Evolutionary conservation across 2,113 vertebrate genomes (phyloP).

Genomic region (Cottus gobio): DNA sequence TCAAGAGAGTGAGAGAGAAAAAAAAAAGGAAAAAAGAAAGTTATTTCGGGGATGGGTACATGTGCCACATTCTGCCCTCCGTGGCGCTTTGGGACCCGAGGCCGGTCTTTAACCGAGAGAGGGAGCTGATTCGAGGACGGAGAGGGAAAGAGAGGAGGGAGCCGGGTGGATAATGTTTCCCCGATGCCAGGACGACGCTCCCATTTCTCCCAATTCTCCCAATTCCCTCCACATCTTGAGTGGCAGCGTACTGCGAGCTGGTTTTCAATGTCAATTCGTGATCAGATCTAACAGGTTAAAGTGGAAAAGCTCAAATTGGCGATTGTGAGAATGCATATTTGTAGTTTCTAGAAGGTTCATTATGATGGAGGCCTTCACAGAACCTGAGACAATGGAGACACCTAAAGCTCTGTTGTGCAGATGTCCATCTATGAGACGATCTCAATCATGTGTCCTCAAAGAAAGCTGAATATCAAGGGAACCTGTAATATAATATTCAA

Average conservation of each 20-base stretch:
- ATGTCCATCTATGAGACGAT: too few relatives aligned
- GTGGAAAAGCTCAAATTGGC: not conserved
- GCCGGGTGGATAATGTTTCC: conserved; percentile 31
- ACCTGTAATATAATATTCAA: not conserved
- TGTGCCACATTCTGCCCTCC: conserved; percentile 61
- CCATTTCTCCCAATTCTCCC: conserved; percentile 30
- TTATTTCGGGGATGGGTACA: conserved; percentile 62
- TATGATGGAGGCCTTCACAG: not conserved
- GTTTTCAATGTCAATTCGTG: conserved; percentile 21
- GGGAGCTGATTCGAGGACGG: conserved; percentile 21
- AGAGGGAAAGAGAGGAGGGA: not conserved
- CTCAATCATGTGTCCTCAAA: not conserved
- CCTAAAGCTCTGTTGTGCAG: not conserved
- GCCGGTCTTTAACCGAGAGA: conserved; percentile 58
- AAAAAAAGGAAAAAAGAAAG: conserved; percentile 46
- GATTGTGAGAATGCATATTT: not conserved
- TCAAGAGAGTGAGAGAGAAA: conserved; percentile 34
- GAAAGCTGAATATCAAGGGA: not conserved
- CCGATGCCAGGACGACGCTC: conserved; percentile 16
- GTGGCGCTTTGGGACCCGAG: conserved; percentile 36
- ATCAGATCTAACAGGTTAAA: conserved; percentile 3
- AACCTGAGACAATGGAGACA: not conserved
- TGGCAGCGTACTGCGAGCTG: not conserved
- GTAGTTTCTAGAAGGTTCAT: conserved; percentile 14
- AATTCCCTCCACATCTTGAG: conserved; percentile 22